A percentile compares a stretch with the other conserved stretches of the same genome.
phyloP scores from a whole-genome alignment of 2,888 invertebrate species.

The Chrysina gloriosa region DNA sequence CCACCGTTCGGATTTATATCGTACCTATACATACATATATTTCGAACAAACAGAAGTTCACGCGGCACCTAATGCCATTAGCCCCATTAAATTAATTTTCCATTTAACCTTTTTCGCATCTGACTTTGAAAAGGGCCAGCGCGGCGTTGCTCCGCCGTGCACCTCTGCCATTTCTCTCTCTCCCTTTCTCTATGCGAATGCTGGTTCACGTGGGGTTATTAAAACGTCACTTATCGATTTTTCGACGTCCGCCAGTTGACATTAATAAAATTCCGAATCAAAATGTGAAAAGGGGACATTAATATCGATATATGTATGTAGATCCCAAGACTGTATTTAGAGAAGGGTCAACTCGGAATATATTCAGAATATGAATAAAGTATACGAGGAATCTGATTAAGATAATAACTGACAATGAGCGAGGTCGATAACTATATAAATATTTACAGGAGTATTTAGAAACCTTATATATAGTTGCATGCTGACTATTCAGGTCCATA shows the following conservation, averaged over 20 bases:
- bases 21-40: too few species aligned
- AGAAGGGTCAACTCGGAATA: too few species aligned
- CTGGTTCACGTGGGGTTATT: conserved; percentile 6
- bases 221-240: conserved; percentile 23
- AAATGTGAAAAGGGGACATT: conserved; percentile 22
- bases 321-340: conserved; percentile 14
- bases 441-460: too few species aligned
- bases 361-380: not conserved
- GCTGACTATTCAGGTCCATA: too few species aligned
- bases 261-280: conserved; percentile 16
- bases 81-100: conserved; percentile 1
- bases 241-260: conserved; percentile 14
- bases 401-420: too few species aligned
- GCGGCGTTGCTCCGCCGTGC: not conserved
- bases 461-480: too few species aligned
- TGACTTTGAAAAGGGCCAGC: not conserved
- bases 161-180: not conserved
- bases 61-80: not conserved
- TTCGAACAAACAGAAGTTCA: not conserved
- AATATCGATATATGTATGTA: conserved; percentile 5
- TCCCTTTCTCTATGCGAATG: not conserved
- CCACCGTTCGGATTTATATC: too few species aligned
- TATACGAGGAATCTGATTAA: not conserved
- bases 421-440: too few species aligned
- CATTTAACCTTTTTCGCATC: conserved; percentile 19